Evolutionary conservation across 2,888 invertebrate genomes (phyloP).

Genomic region (Morpho achilles): DNA sequence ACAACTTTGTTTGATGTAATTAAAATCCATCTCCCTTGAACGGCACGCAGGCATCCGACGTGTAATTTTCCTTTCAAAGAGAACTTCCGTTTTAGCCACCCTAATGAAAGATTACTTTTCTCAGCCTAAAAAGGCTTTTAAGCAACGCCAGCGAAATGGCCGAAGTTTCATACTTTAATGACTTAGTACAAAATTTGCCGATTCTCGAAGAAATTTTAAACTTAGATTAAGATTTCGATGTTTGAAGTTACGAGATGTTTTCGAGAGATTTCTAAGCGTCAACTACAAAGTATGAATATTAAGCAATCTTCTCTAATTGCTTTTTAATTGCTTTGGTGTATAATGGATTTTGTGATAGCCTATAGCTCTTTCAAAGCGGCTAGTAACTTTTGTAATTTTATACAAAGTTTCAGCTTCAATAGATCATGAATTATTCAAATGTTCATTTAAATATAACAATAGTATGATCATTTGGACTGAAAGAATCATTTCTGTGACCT

Average conservation of each 20-base stretch:
- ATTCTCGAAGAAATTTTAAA: conserved; percentile 77
- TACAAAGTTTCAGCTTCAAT: conserved; percentile 12
- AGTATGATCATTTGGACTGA: conserved; percentile 1
- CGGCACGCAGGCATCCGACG: conserved; percentile 67
- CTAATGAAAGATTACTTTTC: conserved; percentile 79
- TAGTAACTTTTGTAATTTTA: conserved; percentile 12
- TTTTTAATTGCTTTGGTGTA: conserved; percentile 73
- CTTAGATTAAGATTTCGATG: conserved; percentile 78
- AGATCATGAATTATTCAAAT: conserved; percentile 13
- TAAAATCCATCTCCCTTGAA: conserved; percentile 73
- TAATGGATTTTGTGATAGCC: conserved; percentile 38
- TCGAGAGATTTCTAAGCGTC: conserved; percentile 55
- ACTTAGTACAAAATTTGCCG: conserved; percentile 79
- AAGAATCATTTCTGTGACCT: conserved; percentile 5
- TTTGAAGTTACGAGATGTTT: conserved; percentile 71
- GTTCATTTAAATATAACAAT: conserved; percentile 10
- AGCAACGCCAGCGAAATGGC: conserved; percentile 77
- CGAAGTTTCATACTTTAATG: conserved; percentile 79
- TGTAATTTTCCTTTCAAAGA: conserved; percentile 78
- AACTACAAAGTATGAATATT: conserved; percentile 68
- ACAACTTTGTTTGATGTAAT: conserved; percentile 74
- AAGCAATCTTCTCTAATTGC: conserved; percentile 70
- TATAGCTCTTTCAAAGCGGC: conserved; percentile 19
- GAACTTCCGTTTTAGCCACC: conserved; percentile 77
- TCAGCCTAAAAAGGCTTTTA: conserved; percentile 79